Conservation (phyloP, 2,888 invertebrate species). For the Agrypnus murinus region DNA sequence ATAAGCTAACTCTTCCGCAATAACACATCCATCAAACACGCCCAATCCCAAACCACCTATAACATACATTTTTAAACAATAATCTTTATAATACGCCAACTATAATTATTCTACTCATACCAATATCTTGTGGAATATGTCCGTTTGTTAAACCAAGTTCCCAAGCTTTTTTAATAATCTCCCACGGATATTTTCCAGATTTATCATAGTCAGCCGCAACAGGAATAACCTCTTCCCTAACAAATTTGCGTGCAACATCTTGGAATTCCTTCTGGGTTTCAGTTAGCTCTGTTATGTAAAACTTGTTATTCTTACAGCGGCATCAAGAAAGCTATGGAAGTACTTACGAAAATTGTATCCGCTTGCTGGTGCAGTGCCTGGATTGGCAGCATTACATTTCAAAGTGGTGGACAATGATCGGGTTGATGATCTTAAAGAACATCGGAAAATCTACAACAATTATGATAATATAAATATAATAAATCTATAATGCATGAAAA, state of each 20-base stretch:
- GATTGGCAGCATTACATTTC: neutral
- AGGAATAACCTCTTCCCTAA: constrained; percentile 93
- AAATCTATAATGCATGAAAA: no score
- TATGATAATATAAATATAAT: neutral
- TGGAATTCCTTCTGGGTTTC: constrained; percentile 88
- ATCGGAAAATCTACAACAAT: constrained; percentile 17
- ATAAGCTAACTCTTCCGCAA: constrained; percentile 91
- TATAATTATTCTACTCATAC: constrained; percentile 74
- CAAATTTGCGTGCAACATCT: constrained; percentile 90
- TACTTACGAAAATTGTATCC: constrained; percentile 39
- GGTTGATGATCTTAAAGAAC: neutral
- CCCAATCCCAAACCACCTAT: constrained; percentile 84
- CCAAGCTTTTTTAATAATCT: constrained; percentile 95
- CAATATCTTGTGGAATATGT: constrained; percentile 86
- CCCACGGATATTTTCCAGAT: constrained; percentile 95
- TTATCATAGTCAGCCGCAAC: constrained; percentile 92
- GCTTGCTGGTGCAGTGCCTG: neutral
- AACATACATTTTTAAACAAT: constrained; percentile 54
- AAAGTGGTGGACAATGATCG: constrained; percentile 7
- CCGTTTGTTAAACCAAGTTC: constrained; percentile 89
- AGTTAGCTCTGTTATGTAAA: constrained; percentile 72
- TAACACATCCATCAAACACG: constrained; percentile 83
- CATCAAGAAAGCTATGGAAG: no score
- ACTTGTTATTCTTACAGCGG: no score
- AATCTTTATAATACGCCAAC: no score